These are phyloP conservation scores for Trinectes maculatus DNA, from an alignment of 2,113 vertebrate genomes.

Conservation along the genomic window DNA sequence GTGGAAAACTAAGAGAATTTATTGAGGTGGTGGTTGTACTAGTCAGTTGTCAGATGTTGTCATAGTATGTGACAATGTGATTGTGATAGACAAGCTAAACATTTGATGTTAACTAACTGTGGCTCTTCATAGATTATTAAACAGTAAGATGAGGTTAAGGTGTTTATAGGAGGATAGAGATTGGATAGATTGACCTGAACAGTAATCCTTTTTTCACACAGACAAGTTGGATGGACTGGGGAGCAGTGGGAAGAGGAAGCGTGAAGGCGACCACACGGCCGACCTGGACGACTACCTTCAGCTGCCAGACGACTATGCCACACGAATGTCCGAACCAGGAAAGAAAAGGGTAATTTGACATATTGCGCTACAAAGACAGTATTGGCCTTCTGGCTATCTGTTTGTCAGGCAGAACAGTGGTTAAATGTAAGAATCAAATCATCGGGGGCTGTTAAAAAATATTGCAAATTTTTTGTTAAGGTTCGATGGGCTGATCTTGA, in stretches of 20 bases:
- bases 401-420: background rate
- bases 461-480: conserved; percentile 82
- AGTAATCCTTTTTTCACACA: conserved; percentile 82
- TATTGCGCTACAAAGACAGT: background rate
- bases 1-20: too few relatives aligned
- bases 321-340: conserved; percentile 94
- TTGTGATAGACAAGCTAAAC: background rate
- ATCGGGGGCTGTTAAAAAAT: too few relatives aligned
- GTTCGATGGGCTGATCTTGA: conserved; percentile 99
- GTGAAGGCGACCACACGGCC: conserved; percentile 88
- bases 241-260: conserved; percentile 92
- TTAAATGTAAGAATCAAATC: too few relatives aligned
- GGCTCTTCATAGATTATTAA: background rate
- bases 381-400: background rate
- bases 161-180: background rate
- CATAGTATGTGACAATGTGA: background rate
- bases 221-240: conserved; percentile 97
- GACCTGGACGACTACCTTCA: conserved; percentile 96
- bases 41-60: background rate
- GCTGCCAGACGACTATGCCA: conserved; percentile 97
- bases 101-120: background rate
- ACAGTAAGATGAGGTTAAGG: background rate
- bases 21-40: background rate
- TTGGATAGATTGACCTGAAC: conserved; percentile 65
- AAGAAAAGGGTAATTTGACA: conserved; percentile 92